Conservation (phyloP, 2,888 invertebrate genomes). For the Entomobrya proxima region DNA sequence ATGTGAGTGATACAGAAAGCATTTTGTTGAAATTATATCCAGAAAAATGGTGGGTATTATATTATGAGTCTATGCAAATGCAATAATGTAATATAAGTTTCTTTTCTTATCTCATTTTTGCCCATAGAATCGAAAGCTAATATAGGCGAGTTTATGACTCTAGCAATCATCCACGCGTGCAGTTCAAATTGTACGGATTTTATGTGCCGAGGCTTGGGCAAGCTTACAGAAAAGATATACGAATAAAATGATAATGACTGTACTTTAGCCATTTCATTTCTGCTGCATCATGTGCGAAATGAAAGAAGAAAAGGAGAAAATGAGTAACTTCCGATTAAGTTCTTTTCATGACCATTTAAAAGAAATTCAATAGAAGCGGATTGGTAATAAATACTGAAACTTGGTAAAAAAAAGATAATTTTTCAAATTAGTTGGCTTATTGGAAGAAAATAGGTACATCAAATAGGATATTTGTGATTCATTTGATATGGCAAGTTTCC, state of each 20-base stretch:
- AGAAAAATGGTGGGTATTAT: neutral
- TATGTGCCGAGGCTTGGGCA: neutral
- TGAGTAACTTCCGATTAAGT: constrained; percentile 20
- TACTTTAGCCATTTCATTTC: constrained; percentile 15
- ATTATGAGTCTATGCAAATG: neutral
- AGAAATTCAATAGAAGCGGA: neutral
- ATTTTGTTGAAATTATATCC: neutral
- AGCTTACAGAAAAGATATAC: neutral
- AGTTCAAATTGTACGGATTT: neutral
- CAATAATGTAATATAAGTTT: neutral
- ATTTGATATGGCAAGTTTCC: too few relatives aligned
- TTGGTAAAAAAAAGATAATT: neutral
- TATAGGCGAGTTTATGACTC: constrained; percentile 1
- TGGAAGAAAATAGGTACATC: too few relatives aligned
- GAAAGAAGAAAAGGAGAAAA: constrained; percentile 1
- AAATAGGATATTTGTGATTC: too few relatives aligned
- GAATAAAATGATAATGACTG: constrained; percentile 21
- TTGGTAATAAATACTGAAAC: neutral
- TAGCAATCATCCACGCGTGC: neutral
- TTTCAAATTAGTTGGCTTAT: neutral
- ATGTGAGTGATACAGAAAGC: neutral
- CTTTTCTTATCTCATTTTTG: constrained; percentile 2
- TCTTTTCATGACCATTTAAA: neutral
- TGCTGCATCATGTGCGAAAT: neutral
- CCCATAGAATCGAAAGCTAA: neutral